Conservation (phyloP, 2,888 invertebrate species). For the Aleiodes testaceus region DNA sequence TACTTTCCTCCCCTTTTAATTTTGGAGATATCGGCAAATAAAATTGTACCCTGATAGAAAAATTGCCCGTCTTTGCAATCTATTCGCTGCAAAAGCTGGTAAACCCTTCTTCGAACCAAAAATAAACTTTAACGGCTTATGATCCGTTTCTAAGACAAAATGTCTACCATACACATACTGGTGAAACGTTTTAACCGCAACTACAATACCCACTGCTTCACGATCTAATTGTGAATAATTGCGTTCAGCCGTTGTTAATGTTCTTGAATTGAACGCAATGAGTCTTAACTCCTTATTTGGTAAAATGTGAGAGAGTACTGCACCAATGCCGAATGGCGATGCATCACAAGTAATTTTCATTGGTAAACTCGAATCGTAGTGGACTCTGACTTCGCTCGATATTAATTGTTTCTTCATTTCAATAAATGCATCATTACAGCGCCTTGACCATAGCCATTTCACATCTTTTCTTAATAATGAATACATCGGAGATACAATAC, state of each 20-base stretch:
- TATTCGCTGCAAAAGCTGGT: constrained; percentile 54
- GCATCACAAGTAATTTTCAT: constrained; percentile 68
- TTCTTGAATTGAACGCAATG: constrained; percentile 49
- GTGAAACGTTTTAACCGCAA: constrained; percentile 41
- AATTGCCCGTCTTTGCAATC: constrained; percentile 57
- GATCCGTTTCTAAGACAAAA: constrained; percentile 40
- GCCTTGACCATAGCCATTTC: constrained; percentile 32
- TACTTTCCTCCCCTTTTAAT: too few species aligned
- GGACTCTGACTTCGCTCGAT: constrained; percentile 43
- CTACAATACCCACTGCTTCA: constrained; percentile 63
- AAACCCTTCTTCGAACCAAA: constrained; percentile 43
- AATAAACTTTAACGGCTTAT: constrained; percentile 60
- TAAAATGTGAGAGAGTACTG: constrained; percentile 54
- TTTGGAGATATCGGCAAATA: too few species aligned
- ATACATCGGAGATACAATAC: constrained; percentile 36
- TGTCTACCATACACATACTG: constrained; percentile 52
- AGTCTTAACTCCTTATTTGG: constrained; percentile 47
- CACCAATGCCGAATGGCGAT: constrained; percentile 62
- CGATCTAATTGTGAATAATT: constrained; percentile 58
- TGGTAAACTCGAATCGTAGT: constrained; percentile 50
- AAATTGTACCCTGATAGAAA: constrained; percentile 48
- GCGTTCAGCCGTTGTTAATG: constrained; percentile 44
- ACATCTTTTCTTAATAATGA: constrained; percentile 34
- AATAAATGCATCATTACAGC: constrained; percentile 32
- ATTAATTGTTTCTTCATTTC: constrained; percentile 29